Conservation (phyloP, 2,888 invertebrate genomes). For the Lacanobia wlatinum region DNA sequence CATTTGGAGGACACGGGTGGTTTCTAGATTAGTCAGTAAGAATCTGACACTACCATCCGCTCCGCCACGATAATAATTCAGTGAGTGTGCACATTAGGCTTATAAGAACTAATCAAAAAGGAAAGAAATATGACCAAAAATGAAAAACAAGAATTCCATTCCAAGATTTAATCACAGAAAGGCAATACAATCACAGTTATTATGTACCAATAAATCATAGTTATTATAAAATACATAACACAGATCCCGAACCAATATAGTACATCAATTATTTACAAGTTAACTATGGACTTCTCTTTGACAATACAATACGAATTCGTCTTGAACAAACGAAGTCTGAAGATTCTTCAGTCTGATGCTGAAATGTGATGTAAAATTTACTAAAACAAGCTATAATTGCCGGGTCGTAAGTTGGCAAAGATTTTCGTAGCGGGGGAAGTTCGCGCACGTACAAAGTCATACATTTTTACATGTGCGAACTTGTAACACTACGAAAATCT, state of each 20-base stretch:
- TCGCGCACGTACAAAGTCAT: no score
- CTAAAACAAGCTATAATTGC: not conserved
- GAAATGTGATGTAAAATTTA: constrained; percentile 44
- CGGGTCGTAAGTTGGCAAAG: no score
- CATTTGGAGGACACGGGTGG: no score
- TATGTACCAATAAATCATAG: constrained; percentile 48
- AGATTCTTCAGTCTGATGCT: constrained; percentile 45
- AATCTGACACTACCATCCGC: no score
- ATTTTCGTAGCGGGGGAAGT: no score
- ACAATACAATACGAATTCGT: constrained; percentile 8
- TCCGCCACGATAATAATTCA: no score
- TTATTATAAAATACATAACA: constrained; percentile 26
- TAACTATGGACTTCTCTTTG: not conserved
- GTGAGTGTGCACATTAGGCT: no score
- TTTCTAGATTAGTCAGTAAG: no score
- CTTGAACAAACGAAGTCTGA: constrained; percentile 14
- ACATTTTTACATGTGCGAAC: no score
- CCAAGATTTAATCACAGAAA: constrained; percentile 75
- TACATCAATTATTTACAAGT: constrained; percentile 22
- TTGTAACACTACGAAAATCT: no score
- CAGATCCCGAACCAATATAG: constrained; percentile 33
- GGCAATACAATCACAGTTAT: constrained; percentile 75
- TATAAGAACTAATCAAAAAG: not conserved
- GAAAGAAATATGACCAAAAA: not conserved
- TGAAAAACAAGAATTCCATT: constrained; percentile 46